These are phyloP conservation scores for Eurois occulta DNA, from an alignment of 2,888 invertebrate species.

Conservation along the genomic window DNA sequence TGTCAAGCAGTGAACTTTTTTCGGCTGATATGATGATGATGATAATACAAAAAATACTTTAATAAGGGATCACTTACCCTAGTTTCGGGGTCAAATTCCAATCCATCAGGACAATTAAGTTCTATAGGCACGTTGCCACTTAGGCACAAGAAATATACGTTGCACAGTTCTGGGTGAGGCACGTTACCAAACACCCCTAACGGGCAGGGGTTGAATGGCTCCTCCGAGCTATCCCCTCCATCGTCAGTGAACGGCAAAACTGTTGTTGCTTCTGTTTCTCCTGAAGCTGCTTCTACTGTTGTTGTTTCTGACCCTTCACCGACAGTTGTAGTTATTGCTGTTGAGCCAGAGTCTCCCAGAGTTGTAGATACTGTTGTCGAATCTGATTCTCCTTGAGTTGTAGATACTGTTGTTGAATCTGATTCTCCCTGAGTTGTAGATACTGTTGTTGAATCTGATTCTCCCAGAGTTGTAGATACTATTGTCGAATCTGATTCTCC, in stretches of 20 bases:
- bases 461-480: not conserved
- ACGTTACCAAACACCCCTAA: constrained; percentile 70
- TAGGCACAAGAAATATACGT: constrained; percentile 74
- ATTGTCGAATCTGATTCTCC: not conserved
- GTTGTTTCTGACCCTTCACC: not conserved
- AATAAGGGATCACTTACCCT: constrained; percentile 35
- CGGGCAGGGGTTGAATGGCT: constrained; percentile 63
- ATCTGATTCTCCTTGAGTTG: not conserved
- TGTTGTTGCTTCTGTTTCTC: not conserved
- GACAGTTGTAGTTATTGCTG: not conserved
- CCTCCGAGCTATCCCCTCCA: constrained; percentile 5
- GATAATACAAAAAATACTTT: not conserved
- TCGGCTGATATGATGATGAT: not conserved
- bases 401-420: too few relatives aligned
- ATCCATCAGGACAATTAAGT: constrained; percentile 69
- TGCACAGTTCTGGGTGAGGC: constrained; percentile 73
- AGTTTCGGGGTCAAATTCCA: constrained; percentile 71
- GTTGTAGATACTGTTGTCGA: not conserved
- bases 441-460: too few relatives aligned
- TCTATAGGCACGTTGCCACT: constrained; percentile 68
- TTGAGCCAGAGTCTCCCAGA: not conserved
- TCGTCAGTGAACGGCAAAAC: not conserved
- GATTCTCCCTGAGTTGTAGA: too few relatives aligned
- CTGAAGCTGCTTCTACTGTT: not conserved
- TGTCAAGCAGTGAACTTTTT: too few relatives aligned